Conservation (phyloP, 2,888 invertebrate genomes). For the Mongoloraphidia duomilia region DNA sequence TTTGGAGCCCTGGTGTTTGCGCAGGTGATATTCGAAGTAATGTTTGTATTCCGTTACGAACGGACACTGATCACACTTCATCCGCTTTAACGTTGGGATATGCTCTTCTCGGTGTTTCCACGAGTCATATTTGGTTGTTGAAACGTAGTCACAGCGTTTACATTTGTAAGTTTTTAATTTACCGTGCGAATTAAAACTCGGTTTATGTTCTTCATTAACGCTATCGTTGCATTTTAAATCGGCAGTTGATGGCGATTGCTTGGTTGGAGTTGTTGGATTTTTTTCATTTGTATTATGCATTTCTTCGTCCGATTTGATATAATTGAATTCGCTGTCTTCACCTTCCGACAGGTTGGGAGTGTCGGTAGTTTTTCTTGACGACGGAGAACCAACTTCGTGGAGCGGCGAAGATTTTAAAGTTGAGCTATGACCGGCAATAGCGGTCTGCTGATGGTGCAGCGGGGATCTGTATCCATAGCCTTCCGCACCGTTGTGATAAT, state of each 20-base stretch:
- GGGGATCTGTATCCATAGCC: conserved; percentile 5
- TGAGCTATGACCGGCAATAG: conserved; percentile 1
- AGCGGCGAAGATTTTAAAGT: no score
- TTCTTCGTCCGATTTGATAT: conserved; percentile 29
- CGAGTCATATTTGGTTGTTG: conserved; percentile 77
- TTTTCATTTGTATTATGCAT: conserved; percentile 36
- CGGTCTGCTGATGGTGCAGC: conserved; percentile 7
- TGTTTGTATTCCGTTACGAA: conserved; percentile 99
- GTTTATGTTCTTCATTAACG: conserved; percentile 16
- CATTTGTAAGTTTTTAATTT: conserved; percentile 84
- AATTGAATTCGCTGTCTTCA: conserved; percentile 34
- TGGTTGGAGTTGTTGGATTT: no score
- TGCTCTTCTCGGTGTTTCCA: conserved; percentile 88
- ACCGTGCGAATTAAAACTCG: conserved; percentile 60
- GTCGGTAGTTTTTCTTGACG: conserved; percentile 20
- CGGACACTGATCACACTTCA: conserved; percentile 83
- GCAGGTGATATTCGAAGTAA: conserved; percentile 91
- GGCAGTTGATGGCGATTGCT: no score
- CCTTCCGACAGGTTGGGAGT: conserved; percentile 23
- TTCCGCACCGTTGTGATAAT: conserved; percentile 15
- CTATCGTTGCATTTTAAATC: no score
- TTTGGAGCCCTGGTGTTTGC: conserved; percentile 89
- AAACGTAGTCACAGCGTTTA: conserved; percentile 78
- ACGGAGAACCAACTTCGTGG: conserved; percentile 4
- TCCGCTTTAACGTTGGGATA: conserved; percentile 83